Percentiles rank a stretch among this genome's conserved stretches.
Evolutionary conservation across 2,888 invertebrate species (phyloP).

Genomic region (Drosophila peninsularis): DNA sequence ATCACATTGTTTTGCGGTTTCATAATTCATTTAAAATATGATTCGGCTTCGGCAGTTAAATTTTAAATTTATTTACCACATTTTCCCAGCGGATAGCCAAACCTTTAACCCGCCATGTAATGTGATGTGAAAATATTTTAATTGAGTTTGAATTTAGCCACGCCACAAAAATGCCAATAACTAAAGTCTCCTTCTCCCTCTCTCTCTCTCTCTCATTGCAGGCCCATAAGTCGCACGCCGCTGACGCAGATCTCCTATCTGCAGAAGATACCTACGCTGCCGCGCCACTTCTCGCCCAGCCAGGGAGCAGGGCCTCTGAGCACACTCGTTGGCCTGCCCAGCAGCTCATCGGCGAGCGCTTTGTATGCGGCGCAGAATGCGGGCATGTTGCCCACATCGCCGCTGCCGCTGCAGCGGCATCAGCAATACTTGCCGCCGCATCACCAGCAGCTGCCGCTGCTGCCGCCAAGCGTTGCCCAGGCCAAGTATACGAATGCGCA

Average conservation of each 20-base stretch:
- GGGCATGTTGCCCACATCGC: slow-evolving; percentile 82
- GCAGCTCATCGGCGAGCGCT: slow-evolving; percentile 82
- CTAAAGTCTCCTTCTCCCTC: slow-evolving; percentile 23
- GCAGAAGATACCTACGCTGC: slow-evolving; percentile 83
- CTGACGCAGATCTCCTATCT: slow-evolving; percentile 83
- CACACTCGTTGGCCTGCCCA: slow-evolving; percentile 66
- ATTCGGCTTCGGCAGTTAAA: slow-evolving; percentile 40
- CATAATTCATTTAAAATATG: slow-evolving; percentile 62
- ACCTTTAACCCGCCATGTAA: slow-evolving; percentile 61
- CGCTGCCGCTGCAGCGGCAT: slow-evolving; percentile 83
- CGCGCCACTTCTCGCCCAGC: slow-evolving; percentile 83
- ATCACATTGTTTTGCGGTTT: slow-evolving; percentile 62
- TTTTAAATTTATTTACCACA: slow-evolving; percentile 30
- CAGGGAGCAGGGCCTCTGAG: slow-evolving; percentile 34
- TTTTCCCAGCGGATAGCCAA: slow-evolving; percentile 28
- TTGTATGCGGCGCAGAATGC: slow-evolving; percentile 77
- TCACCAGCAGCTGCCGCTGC: slow-evolving; percentile 68
- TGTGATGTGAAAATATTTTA: slow-evolving; percentile 64
- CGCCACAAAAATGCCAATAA: slow-evolving; percentile 63
- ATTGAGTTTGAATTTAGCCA: slow-evolving; percentile 81
- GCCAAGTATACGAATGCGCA: slow-evolving; percentile 80
- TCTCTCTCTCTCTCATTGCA: slow-evolving; percentile 48
- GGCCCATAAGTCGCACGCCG: slow-evolving; percentile 84
- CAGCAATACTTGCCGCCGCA: slow-evolving; percentile 77
- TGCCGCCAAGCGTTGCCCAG: slow-evolving; percentile 66